Evolutionary conservation across 1,140 invertebrate species (phyloP), one percentile per base, ranked within the genome.

Genomic region (Heliothis virescens): DNA sequence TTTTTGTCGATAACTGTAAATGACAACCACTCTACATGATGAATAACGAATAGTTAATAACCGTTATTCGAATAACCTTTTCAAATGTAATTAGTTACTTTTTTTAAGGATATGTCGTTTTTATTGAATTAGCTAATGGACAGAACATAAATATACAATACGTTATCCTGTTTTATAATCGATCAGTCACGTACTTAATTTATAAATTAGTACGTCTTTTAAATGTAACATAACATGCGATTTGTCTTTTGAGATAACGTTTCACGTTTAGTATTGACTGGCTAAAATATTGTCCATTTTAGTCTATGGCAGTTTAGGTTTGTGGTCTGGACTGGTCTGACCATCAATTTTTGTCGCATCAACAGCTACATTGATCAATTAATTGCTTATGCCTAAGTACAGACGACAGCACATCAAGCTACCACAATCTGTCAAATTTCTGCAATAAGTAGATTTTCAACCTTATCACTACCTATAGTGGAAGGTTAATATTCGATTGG

Each of bases 21-120:
- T n/a, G 60, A n/a, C 48, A 76, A 76, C n/a, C 73, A 76, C 73
- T 76, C 59, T 63, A 52, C 15, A 16, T 63, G 73, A 76, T 76
- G 52, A 63, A 76, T 76, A 76, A 34, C 59, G 34, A 53, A 48
- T 59, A 52, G 59, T 76, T 63, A 76, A 50, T 52, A 53, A 76
- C 50, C 60, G 74, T 76, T 55, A 76, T 65, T 52, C 13, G 48
- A 53, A 76, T 65, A 65, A 76, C 74, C 59, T 76, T 76, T 76
- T 29, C n/a, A 26, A 63, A 41, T 29, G n/a, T 15, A 18, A 65
- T 53, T 65, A 11, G 55, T 60, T 60, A 53, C 48, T 26, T 57
- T 60, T 5, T 41, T 41, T 57, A 55, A 16, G 41, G 69, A 41
- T 10, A 12, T 55, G 67, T 72, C 69, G 57, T 67, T 48, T 16